Conservation (phyloP, 2,113 vertebrate genomes). For the Bubalus kerabau region DNA sequence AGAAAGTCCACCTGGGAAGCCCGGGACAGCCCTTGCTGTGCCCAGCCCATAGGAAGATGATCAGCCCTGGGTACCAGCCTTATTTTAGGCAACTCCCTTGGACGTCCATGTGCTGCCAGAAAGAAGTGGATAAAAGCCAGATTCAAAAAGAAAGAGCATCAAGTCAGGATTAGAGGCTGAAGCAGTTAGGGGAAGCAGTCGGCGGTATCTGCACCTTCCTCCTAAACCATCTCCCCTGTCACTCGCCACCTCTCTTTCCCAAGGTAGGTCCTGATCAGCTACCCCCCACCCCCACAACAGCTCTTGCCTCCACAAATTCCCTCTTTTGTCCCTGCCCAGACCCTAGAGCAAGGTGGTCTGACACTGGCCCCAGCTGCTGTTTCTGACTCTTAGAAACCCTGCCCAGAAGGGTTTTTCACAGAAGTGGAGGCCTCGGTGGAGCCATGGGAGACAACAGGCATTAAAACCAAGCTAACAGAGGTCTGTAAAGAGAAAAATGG, state of each 20-base stretch:
- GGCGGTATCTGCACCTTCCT: not conserved
- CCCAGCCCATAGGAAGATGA: not conserved
- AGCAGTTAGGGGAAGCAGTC: not conserved
- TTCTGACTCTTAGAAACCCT: not conserved
- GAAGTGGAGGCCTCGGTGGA: not conserved
- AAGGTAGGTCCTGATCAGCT: not conserved
- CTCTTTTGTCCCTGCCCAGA: not conserved
- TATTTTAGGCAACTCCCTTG: not conserved
- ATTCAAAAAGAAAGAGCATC: not conserved
- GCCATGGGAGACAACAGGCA: not conserved
- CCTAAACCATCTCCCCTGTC: not conserved
- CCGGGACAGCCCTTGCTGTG: not conserved
- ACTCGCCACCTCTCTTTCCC: not conserved
- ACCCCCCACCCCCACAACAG: not conserved
- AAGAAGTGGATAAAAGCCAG: not conserved
- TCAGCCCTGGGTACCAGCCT: not conserved
- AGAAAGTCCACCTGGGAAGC: not conserved
- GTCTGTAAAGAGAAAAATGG: not conserved
- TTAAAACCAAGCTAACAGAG: conserved; percentile 18
- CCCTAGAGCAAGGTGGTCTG: not conserved
- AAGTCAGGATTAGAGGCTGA: not conserved
- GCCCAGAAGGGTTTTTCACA: not conserved
- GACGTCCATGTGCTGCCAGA: not conserved
- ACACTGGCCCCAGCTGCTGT: not conserved
- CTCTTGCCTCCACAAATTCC: not conserved